Base-by-base conservation (phyloP, 2,797 vertebrate genomes). In the Sebastes nivosus region DNA sequence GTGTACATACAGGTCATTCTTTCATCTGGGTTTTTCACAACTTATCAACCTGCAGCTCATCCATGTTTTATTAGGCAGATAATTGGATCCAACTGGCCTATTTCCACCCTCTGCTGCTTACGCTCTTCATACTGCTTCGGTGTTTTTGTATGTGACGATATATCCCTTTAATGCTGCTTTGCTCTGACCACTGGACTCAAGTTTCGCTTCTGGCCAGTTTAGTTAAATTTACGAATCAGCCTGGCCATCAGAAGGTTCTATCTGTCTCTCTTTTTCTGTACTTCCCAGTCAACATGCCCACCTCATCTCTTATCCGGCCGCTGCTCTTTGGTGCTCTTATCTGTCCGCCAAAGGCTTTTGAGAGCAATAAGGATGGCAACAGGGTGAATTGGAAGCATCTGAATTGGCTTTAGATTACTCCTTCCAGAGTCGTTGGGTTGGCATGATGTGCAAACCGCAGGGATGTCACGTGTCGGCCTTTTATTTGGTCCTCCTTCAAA, bases 401-500 rank as follows among this genome's bases (percentile, higher is more conserved):
- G 92, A 94, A 91, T 65, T 84, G 83, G 87, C 88, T 93, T 90
- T 85, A 74, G 83, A 81, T 83, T 42, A 38, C 60, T 68, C 38
- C 71, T 83, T 86, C 22, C 69, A 61, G 69, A 84, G 82, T 79
- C 79, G 85, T 80, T 16, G 61, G 58, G 73, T 77, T 87, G 87
- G 85, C 82, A 82, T 90, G 88, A 89, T 84, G 79, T 87, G 55
- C 46, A 80, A 90, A 92, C 92, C 81, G 54, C 79, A 86, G 88
- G 87, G 86, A 82, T 92, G 86, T 91, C 89, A 91, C 84, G 73
- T 91, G 90, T 90, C 88, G 85, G 87, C 84, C 88, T 94, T 94
- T 95, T 94, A 94, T 95, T 94, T 92, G 88, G 71, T 85, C 59
- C 81, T 90, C 42, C 90, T 93, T 95, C 94, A 95, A 96, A 95